These are phyloP conservation scores for Drosophila miranda DNA, from an alignment of 1,140 invertebrate genomes.

Conservation along the genomic window DNA sequence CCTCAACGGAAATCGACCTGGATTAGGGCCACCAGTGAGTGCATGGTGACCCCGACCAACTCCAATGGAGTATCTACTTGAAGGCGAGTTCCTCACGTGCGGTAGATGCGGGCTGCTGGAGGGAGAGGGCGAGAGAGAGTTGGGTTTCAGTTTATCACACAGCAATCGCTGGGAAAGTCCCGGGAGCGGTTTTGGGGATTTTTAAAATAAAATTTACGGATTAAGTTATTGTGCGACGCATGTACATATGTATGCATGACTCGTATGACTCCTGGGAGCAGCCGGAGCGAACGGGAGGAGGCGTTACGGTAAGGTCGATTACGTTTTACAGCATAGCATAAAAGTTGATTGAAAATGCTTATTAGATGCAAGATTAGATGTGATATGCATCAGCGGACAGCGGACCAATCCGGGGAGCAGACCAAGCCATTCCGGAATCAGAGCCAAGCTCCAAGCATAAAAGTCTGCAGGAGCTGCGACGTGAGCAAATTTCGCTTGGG, in stretches of 20 bases:
- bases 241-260: constrained; percentile 25
- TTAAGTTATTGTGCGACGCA: constrained; percentile 77
- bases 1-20: constrained; percentile 27
- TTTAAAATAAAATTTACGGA: constrained; percentile 82
- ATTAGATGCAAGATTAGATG: constrained; percentile 82
- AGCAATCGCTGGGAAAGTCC: constrained; percentile 61
- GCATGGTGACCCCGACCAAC: constrained; percentile 18
- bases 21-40: constrained; percentile 1
- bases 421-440: constrained; percentile 61
- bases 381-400: constrained; percentile 57
- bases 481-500: constrained; percentile 68
- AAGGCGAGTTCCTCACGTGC: constrained; percentile 40
- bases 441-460: constrained; percentile 60
- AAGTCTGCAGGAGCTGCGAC: constrained; percentile 59
- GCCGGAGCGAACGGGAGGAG: constrained; percentile 1
- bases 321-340: constrained; percentile 80
- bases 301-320: constrained; percentile 73
- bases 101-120: not conserved
- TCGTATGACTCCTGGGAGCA: constrained; percentile 30
- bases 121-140: constrained; percentile 17
- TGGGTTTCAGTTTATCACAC: constrained; percentile 74
- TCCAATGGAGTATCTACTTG: constrained; percentile 12
- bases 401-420: constrained; percentile 24
- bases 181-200: constrained; percentile 73
- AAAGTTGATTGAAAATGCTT: constrained; percentile 83